Percentiles rank a stretch among this genome's conserved stretches.
Evolutionary conservation across 2,888 invertebrate species (phyloP).

Genomic region (Nomada fucata): DNA sequence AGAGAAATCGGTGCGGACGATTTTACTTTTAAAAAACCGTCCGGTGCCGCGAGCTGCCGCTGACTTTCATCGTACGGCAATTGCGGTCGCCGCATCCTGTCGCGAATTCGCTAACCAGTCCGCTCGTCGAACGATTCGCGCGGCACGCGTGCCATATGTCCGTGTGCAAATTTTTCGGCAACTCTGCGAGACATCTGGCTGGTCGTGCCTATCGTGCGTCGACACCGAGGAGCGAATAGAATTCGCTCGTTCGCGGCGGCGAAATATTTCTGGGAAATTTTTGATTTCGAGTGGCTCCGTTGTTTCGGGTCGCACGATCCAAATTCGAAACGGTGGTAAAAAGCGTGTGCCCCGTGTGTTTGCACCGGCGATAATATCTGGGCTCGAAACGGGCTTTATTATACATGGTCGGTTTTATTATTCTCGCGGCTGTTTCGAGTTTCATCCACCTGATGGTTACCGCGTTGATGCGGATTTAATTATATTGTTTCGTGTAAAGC

Average conservation of each 20-base stretch:
- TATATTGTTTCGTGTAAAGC: constrained; percentile 55
- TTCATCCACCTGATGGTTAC: constrained; percentile 27
- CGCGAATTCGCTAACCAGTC: constrained; percentile 50
- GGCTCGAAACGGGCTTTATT: constrained; percentile 37
- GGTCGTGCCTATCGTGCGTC: not conserved
- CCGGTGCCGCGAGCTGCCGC: not conserved
- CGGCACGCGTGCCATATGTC: constrained; percentile 59
- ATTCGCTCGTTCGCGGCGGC: not conserved
- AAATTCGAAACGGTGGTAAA: constrained; percentile 12
- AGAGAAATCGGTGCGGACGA: constrained; percentile 33
- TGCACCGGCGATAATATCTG: constrained; percentile 46
- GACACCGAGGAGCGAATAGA: not conserved
- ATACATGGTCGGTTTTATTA: constrained; percentile 48
- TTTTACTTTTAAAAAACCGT: constrained; percentile 25
- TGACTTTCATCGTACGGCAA: constrained; percentile 41
- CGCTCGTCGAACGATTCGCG: constrained; percentile 32
- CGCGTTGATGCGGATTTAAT: constrained; percentile 56
- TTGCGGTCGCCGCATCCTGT: constrained; percentile 65
- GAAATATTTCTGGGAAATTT: not conserved
- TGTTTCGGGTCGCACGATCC: not conserved
- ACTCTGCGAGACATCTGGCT: constrained; percentile 1
- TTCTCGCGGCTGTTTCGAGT: constrained; percentile 33
- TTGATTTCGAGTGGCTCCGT: not conserved
- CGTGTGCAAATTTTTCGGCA: constrained; percentile 57
- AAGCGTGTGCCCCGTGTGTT: constrained; percentile 19